Base-by-base conservation (phyloP, 2,113 vertebrate species). In the Meleagris gallopavo region DNA sequence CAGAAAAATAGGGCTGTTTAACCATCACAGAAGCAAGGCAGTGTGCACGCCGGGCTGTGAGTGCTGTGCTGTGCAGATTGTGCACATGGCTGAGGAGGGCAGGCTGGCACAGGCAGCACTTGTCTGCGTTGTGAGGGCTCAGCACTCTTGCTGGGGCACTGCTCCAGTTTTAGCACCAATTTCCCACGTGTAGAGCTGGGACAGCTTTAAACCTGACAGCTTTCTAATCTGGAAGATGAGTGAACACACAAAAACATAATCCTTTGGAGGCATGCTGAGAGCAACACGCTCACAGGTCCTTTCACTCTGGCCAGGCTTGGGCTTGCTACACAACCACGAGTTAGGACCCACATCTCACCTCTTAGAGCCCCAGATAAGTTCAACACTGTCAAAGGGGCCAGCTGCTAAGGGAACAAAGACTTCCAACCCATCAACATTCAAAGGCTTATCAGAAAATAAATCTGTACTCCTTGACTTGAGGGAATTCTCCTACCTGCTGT, bases 91-190 rank as follows among this genome's bases (percentile, higher is more conserved):
- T 4, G 8, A n/a, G 38, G 22, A 50, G 29, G 25, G 19, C 32
- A 40, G 1, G 6, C 30, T 2, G 6, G 27, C 40, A 79, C 0
- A 0, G n/a, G 34, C 5, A 61, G 43, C 3, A 1, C 25, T 13
- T 9, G 32, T 3, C 34, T 41, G 8, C 62, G n/a, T 6, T 4
- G 13, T 6, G 5, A 15, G 10, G 16, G 3, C 60, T 43, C 76
- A 74, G 32, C 40, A 62, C 19, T 29, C 41, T 64, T 19, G 7
- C 30, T 38, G 30, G 40, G 52, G 65, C 32, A 54, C 19, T 6
- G 61, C 61, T 79, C 38, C 19, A 32, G 52, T 18, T 40, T 6
- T 32, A 70, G 67, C n/a, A 29, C 24, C 38, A 4, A 9, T 3
- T 36, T 29, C 41, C 21, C 62, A 54, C 13, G 13, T 30, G 50